Percentiles rank a stretch among this genome's conserved stretches.
Evolutionary conservation across 2,797 vertebrate genomes (phyloP).

Genomic region (Morus bassanus): DNA sequence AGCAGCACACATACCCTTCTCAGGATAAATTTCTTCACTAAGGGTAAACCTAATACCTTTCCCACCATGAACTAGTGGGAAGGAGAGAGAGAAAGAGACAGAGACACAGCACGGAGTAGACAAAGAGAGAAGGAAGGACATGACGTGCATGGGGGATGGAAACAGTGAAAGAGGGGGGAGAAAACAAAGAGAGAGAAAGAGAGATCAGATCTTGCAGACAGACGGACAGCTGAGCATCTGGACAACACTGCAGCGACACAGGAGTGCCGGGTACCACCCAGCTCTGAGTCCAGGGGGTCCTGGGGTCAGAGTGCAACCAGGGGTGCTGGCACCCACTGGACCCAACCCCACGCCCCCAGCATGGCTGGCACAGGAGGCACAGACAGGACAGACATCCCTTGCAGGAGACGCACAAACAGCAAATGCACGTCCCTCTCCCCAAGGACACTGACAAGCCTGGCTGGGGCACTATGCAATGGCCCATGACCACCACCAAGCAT

Average conservation of each 20-base stretch:
- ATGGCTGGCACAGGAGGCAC: constrained; percentile 10
- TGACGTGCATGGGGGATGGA: fast-evolving
- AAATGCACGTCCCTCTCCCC: neutral
- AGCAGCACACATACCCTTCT: constrained; percentile 93
- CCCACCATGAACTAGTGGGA: constrained; percentile 94
- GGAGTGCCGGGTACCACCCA: neutral
- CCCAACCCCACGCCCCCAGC: neutral
- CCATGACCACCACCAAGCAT: fast-evolving
- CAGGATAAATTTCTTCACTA: constrained; percentile 99
- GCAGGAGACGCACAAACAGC: constrained; percentile 31
- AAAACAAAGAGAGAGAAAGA: constrained; percentile 38
- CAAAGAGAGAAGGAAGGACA: neutral
- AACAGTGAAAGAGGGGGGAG: neutral
- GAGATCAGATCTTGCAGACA: constrained; percentile 57
- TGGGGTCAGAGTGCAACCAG: neutral
- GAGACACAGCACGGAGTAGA: constrained; percentile 34
- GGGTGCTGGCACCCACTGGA: neutral
- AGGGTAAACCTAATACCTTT: constrained; percentile 98
- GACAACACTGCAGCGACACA: constrained; percentile 31
- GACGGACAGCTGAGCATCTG: neutral
- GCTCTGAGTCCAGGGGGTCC: neutral
- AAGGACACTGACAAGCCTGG: neutral
- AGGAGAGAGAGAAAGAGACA: constrained; percentile 40
- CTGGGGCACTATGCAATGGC: neutral
- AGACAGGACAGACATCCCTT: constrained; percentile 29